Evolutionary conservation across 2,113 vertebrate species (phyloP).

Genomic region (Manacus vitellinus): DNA sequence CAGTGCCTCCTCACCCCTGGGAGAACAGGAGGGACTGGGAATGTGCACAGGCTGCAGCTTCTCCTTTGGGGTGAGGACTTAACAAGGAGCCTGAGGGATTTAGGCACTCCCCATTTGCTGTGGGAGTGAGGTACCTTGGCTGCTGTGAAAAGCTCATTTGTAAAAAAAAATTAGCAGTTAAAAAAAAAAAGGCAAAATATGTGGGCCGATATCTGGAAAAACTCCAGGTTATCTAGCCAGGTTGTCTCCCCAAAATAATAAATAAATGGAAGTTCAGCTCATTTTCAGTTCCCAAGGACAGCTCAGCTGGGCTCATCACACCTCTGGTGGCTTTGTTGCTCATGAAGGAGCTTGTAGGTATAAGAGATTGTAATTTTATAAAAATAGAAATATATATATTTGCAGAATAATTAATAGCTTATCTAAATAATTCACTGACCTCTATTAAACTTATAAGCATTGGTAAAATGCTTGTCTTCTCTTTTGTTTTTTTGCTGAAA

Average conservation of each 20-base stretch:
- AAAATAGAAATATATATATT: constrained; percentile 54
- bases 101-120: fast-evolving
- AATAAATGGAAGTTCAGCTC: neutral
- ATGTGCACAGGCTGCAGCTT: neutral
- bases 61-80: neutral
- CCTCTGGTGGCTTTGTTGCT: constrained; percentile 42
- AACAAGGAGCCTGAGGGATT: neutral
- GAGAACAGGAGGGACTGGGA: neutral
- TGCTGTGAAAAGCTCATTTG: neutral
- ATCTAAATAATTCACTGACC: constrained; percentile 29
- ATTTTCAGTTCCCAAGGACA: neutral
- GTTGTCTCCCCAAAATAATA: neutral
- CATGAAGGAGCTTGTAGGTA: constrained; percentile 52
- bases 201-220: neutral
- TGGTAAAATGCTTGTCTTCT: constrained; percentile 31
- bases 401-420: constrained; percentile 41
- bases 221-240: neutral
- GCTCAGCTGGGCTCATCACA: neutral
- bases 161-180: neutral
- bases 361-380: constrained; percentile 55
- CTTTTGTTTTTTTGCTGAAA: neutral
- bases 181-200: neutral
- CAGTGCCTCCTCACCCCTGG: neutral
- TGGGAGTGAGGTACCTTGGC: neutral
- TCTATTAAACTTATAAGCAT: constrained; percentile 13